A percentile compares a stretch with the other conserved stretches of the same genome.
These are phyloP conservation scores for Linurgus olivaceus DNA, from an alignment of 2,797 vertebrate genomes.

Conservation along the genomic window DNA sequence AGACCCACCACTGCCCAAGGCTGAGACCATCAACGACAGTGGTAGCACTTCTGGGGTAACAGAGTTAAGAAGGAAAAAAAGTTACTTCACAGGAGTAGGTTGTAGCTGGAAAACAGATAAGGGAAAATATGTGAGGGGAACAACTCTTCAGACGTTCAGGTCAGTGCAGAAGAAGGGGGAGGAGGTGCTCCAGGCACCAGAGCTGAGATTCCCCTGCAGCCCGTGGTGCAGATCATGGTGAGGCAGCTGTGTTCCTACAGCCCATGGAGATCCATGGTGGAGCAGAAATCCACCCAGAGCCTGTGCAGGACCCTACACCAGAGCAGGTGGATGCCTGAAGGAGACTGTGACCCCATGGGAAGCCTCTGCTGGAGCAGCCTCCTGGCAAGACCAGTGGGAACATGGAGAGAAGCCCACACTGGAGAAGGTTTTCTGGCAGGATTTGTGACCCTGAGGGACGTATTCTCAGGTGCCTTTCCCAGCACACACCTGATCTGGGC, in stretches of 20 bases:
- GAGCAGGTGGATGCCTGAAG: not conserved
- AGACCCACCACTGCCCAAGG: not conserved
- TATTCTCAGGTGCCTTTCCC: not conserved
- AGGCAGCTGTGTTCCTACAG: not conserved
- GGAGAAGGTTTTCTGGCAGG: not conserved
- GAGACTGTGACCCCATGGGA: not conserved
- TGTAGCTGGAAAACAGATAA: not conserved
- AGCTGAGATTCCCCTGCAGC: not conserved
- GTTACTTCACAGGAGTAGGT: not conserved
- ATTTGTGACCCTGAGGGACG: not conserved
- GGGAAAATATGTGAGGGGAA: not conserved
- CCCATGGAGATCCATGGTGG: too few relatives aligned
- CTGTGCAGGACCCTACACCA: not conserved
- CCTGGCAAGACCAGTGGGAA: not conserved
- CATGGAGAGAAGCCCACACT: not conserved
- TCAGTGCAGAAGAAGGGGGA: not conserved
- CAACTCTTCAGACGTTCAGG: not conserved
- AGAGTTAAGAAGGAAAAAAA: not conserved
- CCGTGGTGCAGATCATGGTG: accelerated
- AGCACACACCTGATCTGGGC: not conserved
- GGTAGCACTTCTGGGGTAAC: not conserved
- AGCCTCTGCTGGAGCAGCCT: not conserved
- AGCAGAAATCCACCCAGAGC: not conserved
- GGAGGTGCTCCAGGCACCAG: not conserved
- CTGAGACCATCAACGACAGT: not conserved